Conservation (phyloP, 2,797 vertebrate genomes). For the Phrynocephalus guinanensis region DNA sequence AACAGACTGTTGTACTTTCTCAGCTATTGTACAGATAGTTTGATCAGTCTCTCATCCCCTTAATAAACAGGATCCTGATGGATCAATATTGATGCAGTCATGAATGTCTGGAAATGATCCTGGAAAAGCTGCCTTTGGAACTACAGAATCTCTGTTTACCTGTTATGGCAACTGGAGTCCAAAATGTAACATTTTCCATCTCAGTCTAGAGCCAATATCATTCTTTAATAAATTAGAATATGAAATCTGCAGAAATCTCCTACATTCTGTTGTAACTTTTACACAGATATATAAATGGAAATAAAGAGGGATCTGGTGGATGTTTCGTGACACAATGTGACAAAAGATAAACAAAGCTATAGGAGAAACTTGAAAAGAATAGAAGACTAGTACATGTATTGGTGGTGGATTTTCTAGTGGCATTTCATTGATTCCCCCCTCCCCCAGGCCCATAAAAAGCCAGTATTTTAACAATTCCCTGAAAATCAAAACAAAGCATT, state of each 20-base stretch:
- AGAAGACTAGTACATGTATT: background rate
- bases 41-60: background rate
- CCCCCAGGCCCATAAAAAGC: conserved; percentile 10
- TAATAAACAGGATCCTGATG: conserved; percentile 44
- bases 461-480: background rate
- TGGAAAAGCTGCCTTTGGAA: too few species aligned
- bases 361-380: background rate
- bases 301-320: conserved; percentile 5
- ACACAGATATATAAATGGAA: background rate
- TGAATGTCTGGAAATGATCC: background rate
- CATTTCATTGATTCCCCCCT: background rate
- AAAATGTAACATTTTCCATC: too few species aligned
- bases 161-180: too few species aligned
- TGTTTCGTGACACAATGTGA: conserved; percentile 10
- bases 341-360: conserved; percentile 5
- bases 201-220: background rate
- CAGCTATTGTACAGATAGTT: background rate
- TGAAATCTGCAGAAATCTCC: background rate
- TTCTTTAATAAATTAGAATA: background rate
- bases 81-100: conserved; percentile 6
- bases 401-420: background rate
- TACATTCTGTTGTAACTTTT: background rate
- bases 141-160: too few species aligned
- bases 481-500: background rate
- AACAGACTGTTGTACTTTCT: conserved; percentile 2